Conservation (phyloP, 2,113 vertebrate species). For the Sylvilagus bachmani region DNA sequence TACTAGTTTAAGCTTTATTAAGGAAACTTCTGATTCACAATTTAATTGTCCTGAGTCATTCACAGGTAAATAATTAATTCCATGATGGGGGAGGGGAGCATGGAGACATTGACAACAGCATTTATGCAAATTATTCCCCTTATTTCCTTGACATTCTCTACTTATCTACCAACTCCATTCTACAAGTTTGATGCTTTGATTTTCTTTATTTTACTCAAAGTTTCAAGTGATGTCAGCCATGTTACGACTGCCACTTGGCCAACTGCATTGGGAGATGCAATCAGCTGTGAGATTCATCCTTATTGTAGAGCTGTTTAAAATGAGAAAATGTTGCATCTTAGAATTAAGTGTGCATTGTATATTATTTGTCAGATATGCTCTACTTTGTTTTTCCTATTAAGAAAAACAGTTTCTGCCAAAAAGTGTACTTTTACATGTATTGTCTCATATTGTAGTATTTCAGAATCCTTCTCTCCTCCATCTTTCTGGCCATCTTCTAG, state of each 20-base stretch:
- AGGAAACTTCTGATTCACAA: neutral
- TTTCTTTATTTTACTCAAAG: neutral
- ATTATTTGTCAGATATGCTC: neutral
- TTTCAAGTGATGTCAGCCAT: neutral
- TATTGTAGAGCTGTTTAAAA: neutral
- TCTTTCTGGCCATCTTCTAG: neutral
- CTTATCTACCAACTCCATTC: neutral
- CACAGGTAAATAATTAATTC: neutral
- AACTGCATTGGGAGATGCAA: neutral
- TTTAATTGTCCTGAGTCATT: neutral
- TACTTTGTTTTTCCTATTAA: neutral
- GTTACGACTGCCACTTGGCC: neutral
- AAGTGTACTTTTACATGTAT: neutral
- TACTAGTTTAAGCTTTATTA: neutral
- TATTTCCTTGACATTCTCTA: neutral
- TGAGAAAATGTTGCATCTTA: neutral
- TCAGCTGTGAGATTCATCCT: neutral
- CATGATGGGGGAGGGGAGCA: neutral
- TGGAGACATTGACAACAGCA: neutral
- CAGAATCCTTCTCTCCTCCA: neutral
- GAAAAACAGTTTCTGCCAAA: neutral
- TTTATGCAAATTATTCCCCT: neutral
- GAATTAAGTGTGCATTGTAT: neutral
- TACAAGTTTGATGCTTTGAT: neutral
- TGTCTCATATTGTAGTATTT: neutral